Base-by-base conservation (phyloP, 1,140 invertebrate genomes). In the Lineus longissimus region DNA sequence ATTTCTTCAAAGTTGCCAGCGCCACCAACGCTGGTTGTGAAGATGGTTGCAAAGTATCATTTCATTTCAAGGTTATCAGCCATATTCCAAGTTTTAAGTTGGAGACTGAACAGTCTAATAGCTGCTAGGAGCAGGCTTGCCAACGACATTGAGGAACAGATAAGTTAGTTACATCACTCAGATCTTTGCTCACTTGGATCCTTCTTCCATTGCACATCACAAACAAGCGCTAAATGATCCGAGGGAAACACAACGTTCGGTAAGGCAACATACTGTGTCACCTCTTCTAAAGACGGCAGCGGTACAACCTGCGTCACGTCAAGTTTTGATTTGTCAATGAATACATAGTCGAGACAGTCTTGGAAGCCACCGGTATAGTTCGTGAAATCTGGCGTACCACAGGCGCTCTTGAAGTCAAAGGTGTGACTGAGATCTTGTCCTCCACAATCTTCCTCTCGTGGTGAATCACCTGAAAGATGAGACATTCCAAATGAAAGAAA, bases 261-360 rank as follows among this genome's bases (percentile, higher is more conserved):
- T 64, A 97, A 84, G 13, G 91, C 93, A 47, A 76, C 82, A 73
- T 93, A 79, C 36, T 83, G 75, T 55, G 77, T 84, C 17, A 97
- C 78, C 71, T 93, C 89, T 70, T 92, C 89, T 59, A 88, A 82
- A 29, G 84, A 86, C 0, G 92, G 92, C 65, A 94, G 83, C 2
- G 93, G 92, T 61, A 96, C 82, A 1, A 90, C 86, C 79, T 88
- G 86, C 29, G 81, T 77, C 0, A 94, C 86, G 62, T 84, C 72
- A 1, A 94, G 79, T 54, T 83, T 76, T 60, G 87, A 81, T 30
- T 80, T 85, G 76, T 91, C 92, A 19, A 73, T 66, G 82, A 89
- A 95, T 74, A 97, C 95, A 71, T 96, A 97, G 82, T 98, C 95
- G 17, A 98, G 81, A 76, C 92, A 95, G 54, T 88, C 93, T 47